A percentile compares a stretch with the other conserved stretches of the same genome.
These are phyloP conservation scores for Tetrao urogallus DNA, from an alignment of 2,113 vertebrate species.

Conservation along the genomic window DNA sequence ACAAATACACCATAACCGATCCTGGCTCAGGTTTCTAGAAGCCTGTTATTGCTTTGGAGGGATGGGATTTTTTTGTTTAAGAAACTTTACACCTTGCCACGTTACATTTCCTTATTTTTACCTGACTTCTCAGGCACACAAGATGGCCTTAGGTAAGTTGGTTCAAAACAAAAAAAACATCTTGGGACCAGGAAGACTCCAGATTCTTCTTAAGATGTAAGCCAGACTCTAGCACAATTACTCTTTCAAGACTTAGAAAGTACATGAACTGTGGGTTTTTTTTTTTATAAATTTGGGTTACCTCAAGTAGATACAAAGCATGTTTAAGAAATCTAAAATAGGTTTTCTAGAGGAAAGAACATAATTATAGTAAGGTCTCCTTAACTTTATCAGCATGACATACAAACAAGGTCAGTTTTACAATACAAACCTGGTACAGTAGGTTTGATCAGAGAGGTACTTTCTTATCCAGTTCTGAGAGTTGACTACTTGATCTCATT, in stretches of 20 bases:
- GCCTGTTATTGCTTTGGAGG: fast-evolving
- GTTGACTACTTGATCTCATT: slow-evolving; percentile 18
- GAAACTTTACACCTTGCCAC: neutral
- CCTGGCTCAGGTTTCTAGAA: neutral
- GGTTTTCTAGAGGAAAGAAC: neutral
- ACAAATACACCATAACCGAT: neutral
- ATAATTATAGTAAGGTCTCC: neutral
- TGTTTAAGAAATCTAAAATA: neutral
- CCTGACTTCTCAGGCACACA: neutral
- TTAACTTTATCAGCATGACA: neutral
- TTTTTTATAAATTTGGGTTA: neutral
- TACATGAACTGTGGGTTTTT: neutral
- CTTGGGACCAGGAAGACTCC: neutral
- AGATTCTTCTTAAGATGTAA: neutral
- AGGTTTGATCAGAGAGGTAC: neutral
- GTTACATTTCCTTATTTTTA: neutral
- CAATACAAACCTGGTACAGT: neutral
- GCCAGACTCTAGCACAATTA: neutral
- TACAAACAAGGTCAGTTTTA: neutral
- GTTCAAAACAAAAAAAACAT: neutral
- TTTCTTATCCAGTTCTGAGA: neutral
- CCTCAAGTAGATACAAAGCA: neutral
- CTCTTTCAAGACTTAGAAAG: slow-evolving; percentile 2
- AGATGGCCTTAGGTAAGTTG: neutral
- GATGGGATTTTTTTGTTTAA: neutral